Percentiles rank a stretch among this genome's conserved stretches.
These are phyloP conservation scores for Sceloporus undulatus DNA, from an alignment of 2,113 vertebrate species.

Conservation along the genomic window DNA sequence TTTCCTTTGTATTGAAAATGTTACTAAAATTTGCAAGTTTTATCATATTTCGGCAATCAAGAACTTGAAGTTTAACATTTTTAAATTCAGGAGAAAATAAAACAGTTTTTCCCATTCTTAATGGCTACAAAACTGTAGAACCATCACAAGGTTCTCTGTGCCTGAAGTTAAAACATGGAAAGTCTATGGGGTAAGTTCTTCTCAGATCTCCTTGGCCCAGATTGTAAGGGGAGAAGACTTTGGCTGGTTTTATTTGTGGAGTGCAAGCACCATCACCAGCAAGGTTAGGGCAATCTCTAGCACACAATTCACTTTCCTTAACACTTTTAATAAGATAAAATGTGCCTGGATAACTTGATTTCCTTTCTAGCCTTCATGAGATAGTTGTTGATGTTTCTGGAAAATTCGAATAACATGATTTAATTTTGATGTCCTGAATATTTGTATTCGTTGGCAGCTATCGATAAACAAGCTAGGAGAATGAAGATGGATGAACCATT, in stretches of 20 bases:
- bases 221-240: background rate
- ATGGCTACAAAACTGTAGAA: background rate
- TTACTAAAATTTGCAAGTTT: no score
- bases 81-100: no score
- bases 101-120: no score
- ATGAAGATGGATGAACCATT: conserved; percentile 65
- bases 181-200: background rate
- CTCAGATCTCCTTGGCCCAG: background rate
- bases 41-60: no score
- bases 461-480: conserved; percentile 68
- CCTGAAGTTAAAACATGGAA: background rate
- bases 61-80: no score
- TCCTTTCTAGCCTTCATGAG: conserved; percentile 58
- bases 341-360: conserved; percentile 75
- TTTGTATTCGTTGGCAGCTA: conserved; percentile 66
- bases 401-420: conserved; percentile 70
- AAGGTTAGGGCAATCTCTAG: conserved; percentile 56
- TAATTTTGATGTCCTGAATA: conserved; percentile 63
- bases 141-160: background rate
- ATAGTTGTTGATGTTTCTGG: conserved; percentile 61
- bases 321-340: conserved; percentile 73
- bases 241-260: background rate
- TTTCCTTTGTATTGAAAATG: no score
- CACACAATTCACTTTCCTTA: conserved; percentile 63
- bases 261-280: conserved; percentile 39